Conservation (phyloP, 2,888 invertebrate genomes). For the Pheosia tremula region DNA sequence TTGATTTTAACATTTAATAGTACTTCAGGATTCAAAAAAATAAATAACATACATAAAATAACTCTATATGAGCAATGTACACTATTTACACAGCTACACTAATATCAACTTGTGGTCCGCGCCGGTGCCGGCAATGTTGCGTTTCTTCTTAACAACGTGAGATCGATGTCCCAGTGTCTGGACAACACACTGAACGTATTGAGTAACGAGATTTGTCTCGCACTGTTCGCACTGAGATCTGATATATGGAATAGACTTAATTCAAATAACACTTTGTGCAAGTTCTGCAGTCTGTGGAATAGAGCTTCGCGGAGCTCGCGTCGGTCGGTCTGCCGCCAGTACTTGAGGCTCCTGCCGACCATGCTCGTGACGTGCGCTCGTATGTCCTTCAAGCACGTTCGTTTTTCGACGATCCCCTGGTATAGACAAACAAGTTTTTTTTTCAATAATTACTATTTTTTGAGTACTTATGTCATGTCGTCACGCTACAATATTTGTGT, state of each 20-base stretch:
- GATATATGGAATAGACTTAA: conserved; percentile 65
- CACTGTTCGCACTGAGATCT: conserved; percentile 59
- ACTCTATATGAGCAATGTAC: conserved; percentile 73
- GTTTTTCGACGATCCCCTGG: conserved; percentile 66
- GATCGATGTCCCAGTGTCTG: conserved; percentile 66
- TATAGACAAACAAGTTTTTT: conserved; percentile 23
- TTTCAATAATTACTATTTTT: background rate
- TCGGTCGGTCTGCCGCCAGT: conserved; percentile 76
- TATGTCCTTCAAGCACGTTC: conserved; percentile 76
- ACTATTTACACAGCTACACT: conserved; percentile 70
- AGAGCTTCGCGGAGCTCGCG: conserved; percentile 61
- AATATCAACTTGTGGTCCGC: conserved; percentile 46
- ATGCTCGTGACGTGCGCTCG: conserved; percentile 77
- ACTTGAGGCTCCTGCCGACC: conserved; percentile 79
- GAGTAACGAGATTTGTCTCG: conserved; percentile 51
- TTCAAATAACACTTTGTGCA: conserved; percentile 67
- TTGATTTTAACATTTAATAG: conserved; percentile 62
- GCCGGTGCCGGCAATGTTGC: conserved; percentile 32
- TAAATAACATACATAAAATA: conserved; percentile 66
- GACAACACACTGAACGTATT: conserved; percentile 59
- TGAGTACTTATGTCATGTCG: no score
- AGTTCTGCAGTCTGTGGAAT: conserved; percentile 66
- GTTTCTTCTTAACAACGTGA: conserved; percentile 59
- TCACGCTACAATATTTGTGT: no score
- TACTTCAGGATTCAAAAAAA: conserved; percentile 57